Conservation (phyloP, 2,113 vertebrate species). For the Xiphorhynchus elegans region DNA sequence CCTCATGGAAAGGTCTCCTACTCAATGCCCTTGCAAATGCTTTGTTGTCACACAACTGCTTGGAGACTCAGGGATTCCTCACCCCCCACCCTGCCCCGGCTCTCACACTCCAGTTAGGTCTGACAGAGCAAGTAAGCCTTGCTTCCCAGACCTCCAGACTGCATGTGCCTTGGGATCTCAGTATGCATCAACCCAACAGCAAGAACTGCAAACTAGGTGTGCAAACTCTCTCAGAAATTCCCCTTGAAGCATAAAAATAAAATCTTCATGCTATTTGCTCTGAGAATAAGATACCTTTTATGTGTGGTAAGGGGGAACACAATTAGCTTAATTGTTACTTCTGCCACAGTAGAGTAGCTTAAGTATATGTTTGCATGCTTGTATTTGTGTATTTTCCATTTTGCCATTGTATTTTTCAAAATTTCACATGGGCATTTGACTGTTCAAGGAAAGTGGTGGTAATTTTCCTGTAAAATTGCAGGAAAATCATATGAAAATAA, state of each 20-base stretch:
- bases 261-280: neutral
- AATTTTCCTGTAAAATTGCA: neutral
- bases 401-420: neutral
- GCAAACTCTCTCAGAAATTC: fast-evolving
- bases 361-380: neutral
- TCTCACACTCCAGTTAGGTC: neutral
- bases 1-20: neutral
- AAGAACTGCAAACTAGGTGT: fast-evolving
- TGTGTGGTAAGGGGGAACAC: neutral
- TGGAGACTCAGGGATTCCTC: no score
- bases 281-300: neutral
- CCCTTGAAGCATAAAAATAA: neutral
- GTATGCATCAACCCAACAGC: fast-evolving
- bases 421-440: neutral
- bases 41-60: neutral
- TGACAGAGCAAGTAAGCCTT: neutral
- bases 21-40: neutral
- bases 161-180: fast-evolving
- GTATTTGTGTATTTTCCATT: neutral
- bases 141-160: neutral
- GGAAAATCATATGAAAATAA: neutral
- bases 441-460: neutral
- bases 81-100: no score
- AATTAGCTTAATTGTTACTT: neutral
- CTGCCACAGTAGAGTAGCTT: neutral